Conservation (phyloP, 2,797 vertebrate genomes). For the Delichon dasypus region DNA sequence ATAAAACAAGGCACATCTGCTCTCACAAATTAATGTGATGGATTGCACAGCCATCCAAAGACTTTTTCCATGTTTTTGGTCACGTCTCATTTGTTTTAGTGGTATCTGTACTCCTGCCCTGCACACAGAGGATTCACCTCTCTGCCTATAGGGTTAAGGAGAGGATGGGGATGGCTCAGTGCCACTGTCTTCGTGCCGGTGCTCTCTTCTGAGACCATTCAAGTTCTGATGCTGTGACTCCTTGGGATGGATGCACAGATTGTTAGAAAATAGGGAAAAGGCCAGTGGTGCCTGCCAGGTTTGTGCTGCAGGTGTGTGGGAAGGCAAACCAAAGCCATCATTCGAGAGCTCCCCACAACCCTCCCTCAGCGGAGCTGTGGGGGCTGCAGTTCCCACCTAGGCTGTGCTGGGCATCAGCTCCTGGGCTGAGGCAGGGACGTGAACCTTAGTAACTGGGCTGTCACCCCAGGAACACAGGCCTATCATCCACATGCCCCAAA, state of each 20-base stretch:
- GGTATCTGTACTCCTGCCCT: neutral
- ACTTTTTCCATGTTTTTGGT: neutral
- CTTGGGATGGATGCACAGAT: neutral
- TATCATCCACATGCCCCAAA: neutral
- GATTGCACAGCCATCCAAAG: neutral
- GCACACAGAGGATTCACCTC: accelerated
- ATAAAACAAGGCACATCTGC: neutral
- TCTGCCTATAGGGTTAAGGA: neutral
- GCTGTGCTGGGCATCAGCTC: accelerated
- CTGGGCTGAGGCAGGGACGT: neutral
- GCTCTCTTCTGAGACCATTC: neutral
- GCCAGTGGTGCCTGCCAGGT: neutral
- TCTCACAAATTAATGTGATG: neutral
- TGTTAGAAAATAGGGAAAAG: neutral
- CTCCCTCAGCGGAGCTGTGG: neutral
- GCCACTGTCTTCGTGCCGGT: neutral
- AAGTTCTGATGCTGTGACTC: no score
- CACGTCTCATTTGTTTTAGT: neutral
- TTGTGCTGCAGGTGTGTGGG: neutral
- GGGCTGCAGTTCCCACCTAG: neutral
- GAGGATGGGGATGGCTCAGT: neutral
- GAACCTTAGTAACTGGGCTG: accelerated
- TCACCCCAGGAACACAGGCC: neutral
- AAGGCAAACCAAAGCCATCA: neutral
- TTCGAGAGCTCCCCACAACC: neutral